Conservation (phyloP, 2,888 invertebrate species). For the Pachycephus smyrnensis region DNA sequence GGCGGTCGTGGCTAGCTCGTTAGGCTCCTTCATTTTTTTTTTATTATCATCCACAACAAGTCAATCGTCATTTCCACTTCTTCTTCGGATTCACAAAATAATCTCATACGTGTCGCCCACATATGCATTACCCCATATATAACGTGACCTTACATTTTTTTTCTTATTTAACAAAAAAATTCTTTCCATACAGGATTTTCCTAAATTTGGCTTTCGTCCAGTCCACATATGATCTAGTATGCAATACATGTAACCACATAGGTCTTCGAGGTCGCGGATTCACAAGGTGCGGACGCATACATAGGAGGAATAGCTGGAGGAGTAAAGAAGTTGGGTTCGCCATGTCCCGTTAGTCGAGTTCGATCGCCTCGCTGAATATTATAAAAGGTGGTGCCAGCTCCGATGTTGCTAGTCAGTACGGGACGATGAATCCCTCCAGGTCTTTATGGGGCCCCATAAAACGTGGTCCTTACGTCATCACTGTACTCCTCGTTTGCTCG, state of each 20-base stretch:
- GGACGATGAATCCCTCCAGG: constrained; percentile 31
- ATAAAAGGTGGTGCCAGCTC: constrained; percentile 52
- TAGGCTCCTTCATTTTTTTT: background rate
- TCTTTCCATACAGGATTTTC: background rate
- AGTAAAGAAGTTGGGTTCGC: constrained; percentile 22
- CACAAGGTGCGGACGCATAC: background rate
- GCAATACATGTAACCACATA: background rate
- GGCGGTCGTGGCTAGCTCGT: background rate
- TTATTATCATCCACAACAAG: background rate
- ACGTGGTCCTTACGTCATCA: background rate
- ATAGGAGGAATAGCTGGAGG: background rate
- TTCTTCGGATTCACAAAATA: background rate
- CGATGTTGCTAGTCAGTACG: constrained; percentile 48
- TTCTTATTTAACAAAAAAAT: background rate
- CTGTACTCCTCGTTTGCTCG: background rate
- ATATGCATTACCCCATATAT: background rate
- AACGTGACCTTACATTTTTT: background rate
- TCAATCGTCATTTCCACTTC: background rate
- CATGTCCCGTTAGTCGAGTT: constrained; percentile 51
- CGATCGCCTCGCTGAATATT: constrained; percentile 48
- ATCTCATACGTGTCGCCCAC: background rate
- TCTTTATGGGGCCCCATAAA: constrained; percentile 19
- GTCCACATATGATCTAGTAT: background rate
- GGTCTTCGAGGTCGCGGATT: background rate
- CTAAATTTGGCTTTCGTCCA: background rate